phyloP scores from a whole-genome alignment of 2,888 invertebrate genomes.

The Diloba caeruleocephala region DNA sequence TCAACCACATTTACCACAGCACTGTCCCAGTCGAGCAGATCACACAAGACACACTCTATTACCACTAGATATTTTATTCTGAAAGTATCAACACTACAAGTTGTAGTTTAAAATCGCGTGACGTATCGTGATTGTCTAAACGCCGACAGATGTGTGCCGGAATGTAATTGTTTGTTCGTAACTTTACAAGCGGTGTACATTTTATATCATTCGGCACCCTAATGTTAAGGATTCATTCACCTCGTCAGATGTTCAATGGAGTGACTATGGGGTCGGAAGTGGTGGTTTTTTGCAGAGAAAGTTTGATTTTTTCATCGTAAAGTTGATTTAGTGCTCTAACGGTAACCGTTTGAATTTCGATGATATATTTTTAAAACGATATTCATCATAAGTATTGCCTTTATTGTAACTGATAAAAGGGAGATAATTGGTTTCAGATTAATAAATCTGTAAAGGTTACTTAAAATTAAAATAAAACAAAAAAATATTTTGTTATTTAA shows the following conservation, averaged over 20 bases:
- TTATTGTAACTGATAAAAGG: no score
- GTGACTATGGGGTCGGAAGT: conserved; percentile 76
- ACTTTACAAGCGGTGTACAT: conserved; percentile 80
- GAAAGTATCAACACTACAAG: conserved; percentile 70
- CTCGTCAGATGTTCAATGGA: conserved; percentile 88
- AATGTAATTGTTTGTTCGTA: conserved; percentile 86
- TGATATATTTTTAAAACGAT: not conserved
- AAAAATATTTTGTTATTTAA: conserved; percentile 5
- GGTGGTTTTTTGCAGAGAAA: conserved; percentile 75
- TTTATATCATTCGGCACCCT: conserved; percentile 83
- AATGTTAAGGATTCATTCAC: conserved; percentile 83
- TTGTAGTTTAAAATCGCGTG: conserved; percentile 78
- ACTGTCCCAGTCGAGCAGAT: no score
- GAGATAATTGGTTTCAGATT: no score
- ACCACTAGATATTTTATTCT: no score
- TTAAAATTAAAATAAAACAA: no score
- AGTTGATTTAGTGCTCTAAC: conserved; percentile 70
- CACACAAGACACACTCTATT: no score
- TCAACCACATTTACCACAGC: no score
- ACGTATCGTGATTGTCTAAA: conserved; percentile 89
- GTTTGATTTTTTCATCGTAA: conserved; percentile 61
- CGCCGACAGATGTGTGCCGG: conserved; percentile 88
- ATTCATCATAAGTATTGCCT: not conserved
- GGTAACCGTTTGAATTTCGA: conserved; percentile 55
- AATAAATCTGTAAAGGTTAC: no score